Evolutionary conservation across 2,888 invertebrate genomes (phyloP).

Genomic region (Trichogramma evanescens): DNA sequence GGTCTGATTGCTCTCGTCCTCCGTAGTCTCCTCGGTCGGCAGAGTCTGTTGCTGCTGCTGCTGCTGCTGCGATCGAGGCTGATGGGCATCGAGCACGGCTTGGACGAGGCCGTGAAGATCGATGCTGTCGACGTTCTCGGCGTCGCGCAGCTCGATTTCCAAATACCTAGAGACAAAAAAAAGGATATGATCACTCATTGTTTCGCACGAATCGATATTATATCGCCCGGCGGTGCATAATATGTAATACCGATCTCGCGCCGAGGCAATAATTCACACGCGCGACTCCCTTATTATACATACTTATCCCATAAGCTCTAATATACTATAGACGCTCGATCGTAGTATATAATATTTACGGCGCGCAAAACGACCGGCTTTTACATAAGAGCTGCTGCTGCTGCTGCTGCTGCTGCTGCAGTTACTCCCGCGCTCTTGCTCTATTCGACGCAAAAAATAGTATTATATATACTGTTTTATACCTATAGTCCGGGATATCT

Average conservation of each 20-base stretch:
- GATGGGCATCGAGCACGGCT: conserved; percentile 29
- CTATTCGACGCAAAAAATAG: not conserved
- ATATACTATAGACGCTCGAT: no score
- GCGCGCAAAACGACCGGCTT: not conserved
- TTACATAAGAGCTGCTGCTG: no score
- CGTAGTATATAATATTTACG: no score
- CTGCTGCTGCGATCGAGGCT: not conserved
- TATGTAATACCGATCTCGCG: no score
- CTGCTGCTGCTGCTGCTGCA: no score
- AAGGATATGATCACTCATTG: not conserved
- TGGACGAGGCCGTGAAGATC: conserved; percentile 35
- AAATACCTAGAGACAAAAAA: conserved; percentile 29
- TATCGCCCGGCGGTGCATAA: no score
- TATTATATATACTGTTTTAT: conserved; percentile 3
- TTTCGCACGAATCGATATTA: not conserved
- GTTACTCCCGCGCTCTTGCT: no score
- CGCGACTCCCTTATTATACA: no score
- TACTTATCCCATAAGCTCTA: no score
- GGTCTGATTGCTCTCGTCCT: conserved; percentile 7
- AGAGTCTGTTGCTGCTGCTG: no score
- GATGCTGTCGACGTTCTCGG: conserved; percentile 31
- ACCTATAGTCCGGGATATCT: conserved; percentile 38
- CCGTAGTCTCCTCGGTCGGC: not conserved
- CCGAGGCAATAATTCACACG: no score
- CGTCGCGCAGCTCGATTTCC: conserved; percentile 36